A percentile compares a stretch with the other conserved stretches of the same genome.
Evolutionary conservation across 2,113 vertebrate genomes (phyloP).

Genomic region (Eurypyga helias): DNA sequence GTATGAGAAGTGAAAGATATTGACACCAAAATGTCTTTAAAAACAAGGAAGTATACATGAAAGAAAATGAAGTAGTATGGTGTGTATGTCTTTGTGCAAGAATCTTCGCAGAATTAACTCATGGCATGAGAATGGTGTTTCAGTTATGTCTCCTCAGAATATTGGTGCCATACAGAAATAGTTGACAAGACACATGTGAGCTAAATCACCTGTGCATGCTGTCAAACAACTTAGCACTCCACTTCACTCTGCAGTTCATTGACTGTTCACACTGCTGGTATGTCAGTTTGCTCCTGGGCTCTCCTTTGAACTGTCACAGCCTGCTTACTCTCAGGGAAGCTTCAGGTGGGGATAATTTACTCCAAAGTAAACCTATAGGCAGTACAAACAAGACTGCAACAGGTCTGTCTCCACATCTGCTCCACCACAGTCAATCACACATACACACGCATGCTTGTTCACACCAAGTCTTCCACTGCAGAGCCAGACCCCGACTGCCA

Average conservation of each 20-base stretch:
- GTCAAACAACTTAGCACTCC: conserved; percentile 4
- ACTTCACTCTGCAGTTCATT: neutral
- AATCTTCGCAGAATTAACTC: neutral
- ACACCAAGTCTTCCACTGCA: neutral
- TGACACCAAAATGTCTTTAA: neutral
- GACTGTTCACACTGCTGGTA: neutral
- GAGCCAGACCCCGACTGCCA: neutral
- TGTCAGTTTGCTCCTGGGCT: neutral
- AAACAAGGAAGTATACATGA: neutral
- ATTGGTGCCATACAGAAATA: neutral
- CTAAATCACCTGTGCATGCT: neutral
- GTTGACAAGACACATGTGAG: neutral
- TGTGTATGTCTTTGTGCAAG: neutral
- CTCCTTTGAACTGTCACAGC: neutral
- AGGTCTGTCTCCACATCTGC: neutral
- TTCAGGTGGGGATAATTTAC: neutral
- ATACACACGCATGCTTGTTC: accelerated
- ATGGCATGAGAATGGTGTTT: neutral
- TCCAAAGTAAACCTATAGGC: neutral
- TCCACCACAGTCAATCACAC: neutral
- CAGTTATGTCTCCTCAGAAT: neutral
- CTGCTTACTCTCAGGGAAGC: neutral
- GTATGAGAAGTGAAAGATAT: neutral
- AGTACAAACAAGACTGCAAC: neutral
- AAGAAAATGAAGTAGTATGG: neutral